Evolutionary conservation across 2,113 vertebrate genomes (phyloP), one percentile per base, ranked within the genome.

Genomic region (Antidorcas marsupialis): DNA sequence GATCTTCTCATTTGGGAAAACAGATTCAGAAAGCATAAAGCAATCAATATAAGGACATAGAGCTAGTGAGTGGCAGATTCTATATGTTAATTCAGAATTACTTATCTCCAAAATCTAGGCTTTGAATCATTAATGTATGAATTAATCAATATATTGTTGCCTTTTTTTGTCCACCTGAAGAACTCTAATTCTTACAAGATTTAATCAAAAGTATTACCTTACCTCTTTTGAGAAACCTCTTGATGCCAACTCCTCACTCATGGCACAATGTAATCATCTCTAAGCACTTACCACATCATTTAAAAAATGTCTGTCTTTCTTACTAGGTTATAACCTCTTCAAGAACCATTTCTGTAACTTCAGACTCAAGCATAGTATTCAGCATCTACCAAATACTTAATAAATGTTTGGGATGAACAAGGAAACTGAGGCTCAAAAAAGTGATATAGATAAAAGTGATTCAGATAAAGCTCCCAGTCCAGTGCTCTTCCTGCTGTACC

Each of bases 341-440:
- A 78, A 53, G 78, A 95, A 28, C 62, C 60, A 93, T 89, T 93
- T 95, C 53, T 87, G 21, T 87, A 84, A 86, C 17, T 88, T 93
- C 21, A 91, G 28, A 94, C 19, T 28, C 47, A 90, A 93, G 28
- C 43, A 78, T 0, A 95, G 74, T 84, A 84, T 92, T 82, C 79
- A 79, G 25, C 47, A 89, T 82, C 78, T 76, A 95, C 53, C 53
- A 96, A 55, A 91, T 81, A 93, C 23, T 96, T 97, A 93, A 97
- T 21, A 96, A 91, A 94, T 93, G 45, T 93, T 74, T 97, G 86
- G 64, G 89, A 85, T 74, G 59, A 96, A 88, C 33, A 96, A 92
- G 85, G 28, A 96, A 94, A 21, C 71, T 39, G 55, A 92, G 78
- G 76, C 39, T 96, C 64, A 93, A 45, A 87, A 94, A 97, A 81